phyloP scores from a whole-genome alignment of 2,797 vertebrate species.

The Enteromius unitaeniatus region DNA sequence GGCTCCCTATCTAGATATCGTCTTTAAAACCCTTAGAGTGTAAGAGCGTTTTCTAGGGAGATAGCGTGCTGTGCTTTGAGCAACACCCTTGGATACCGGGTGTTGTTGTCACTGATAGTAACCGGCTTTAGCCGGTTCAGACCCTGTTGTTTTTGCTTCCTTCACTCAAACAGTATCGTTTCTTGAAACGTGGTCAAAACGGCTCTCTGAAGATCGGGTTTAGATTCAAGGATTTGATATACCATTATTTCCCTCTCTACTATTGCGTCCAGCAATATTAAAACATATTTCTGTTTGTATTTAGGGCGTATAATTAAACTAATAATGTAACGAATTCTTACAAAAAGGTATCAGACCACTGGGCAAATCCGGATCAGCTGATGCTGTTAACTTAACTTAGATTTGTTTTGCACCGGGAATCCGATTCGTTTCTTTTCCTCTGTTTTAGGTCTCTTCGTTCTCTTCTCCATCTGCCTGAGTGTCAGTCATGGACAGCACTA shows the following conservation, averaged over 20 bases:
- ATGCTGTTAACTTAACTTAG: not conserved
- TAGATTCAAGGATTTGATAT: no score
- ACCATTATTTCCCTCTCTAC: not conserved
- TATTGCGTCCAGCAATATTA: not conserved
- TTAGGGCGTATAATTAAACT: not conserved
- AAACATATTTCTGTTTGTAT: not conserved
- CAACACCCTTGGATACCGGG: not conserved
- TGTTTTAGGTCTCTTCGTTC: constrained; percentile 16
- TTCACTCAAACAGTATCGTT: not conserved
- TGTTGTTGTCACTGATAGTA: constrained; percentile 26
- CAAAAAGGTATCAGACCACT: not conserved
- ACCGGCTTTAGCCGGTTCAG: constrained; percentile 56
- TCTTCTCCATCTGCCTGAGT: constrained; percentile 1
- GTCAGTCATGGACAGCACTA: constrained; percentile 82
- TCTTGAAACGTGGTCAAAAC: not conserved
- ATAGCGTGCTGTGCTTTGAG: not conserved
- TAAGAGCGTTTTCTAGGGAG: not conserved
- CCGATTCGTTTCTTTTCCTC: not conserved
- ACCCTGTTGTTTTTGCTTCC: constrained; percentile 1
- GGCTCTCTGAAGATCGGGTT: not conserved
- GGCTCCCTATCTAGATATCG: not conserved
- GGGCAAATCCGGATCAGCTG: not conserved
- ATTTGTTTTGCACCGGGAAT: not conserved
- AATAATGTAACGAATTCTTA: not conserved
- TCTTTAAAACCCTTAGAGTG: not conserved